Conservation (phyloP, 2,113 vertebrate species). For the Oreochromis spilurus region DNA sequence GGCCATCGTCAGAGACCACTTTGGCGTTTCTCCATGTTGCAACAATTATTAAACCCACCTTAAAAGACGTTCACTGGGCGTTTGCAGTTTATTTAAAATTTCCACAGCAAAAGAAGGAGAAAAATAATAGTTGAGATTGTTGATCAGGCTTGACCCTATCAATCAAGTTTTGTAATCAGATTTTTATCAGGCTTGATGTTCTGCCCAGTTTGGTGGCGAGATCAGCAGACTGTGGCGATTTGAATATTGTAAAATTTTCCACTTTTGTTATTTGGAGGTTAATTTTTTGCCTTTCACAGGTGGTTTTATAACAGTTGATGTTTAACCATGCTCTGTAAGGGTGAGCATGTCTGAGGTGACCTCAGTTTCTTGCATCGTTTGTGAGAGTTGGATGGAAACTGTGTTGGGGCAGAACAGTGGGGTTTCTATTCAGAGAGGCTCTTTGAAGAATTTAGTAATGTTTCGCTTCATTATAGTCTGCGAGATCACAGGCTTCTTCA, state of each 20-base stretch:
- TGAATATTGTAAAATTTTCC: not conserved
- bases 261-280: not conserved
- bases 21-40: not conserved
- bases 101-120: rapidly evolving
- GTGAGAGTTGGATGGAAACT: not conserved
- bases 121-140: not conserved
- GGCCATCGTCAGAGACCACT: not conserved
- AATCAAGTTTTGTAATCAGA: not conserved
- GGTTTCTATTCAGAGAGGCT: not conserved
- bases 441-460: slow-evolving; percentile 30
- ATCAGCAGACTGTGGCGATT: not conserved
- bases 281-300: not conserved
- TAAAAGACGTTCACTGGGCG: rapidly evolving
- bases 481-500: not conserved
- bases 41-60: not conserved
- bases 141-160: not conserved
- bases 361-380: not conserved
- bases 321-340: not conserved
- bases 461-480: not conserved
- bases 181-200: not conserved
- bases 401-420: not conserved
- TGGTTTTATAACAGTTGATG: not conserved
- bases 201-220: not conserved
- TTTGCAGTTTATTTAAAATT: not conserved
- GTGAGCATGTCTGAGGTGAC: not conserved